A percentile compares a stretch with the other conserved stretches of the same genome.
Evolutionary conservation across 2,113 vertebrate species (phyloP).

Genomic region (Cololabis saira): DNA sequence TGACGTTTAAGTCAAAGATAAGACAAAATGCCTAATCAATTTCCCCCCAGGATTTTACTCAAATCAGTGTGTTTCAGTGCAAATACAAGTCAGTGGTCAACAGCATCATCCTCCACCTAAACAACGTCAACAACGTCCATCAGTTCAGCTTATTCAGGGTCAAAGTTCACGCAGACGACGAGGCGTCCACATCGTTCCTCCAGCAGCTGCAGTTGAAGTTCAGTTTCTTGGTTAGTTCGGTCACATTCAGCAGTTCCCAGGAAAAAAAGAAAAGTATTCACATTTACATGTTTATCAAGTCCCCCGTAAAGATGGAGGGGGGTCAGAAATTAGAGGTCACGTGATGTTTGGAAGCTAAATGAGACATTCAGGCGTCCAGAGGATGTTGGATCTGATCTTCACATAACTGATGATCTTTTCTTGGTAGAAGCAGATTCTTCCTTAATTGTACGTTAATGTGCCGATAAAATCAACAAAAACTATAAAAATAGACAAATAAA

Average conservation of each 20-base stretch:
- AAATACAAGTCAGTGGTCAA: conserved; percentile 81
- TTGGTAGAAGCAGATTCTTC: too few relatives aligned
- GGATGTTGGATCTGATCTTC: neutral
- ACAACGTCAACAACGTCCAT: conserved; percentile 53
- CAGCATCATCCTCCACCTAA: conserved; percentile 37
- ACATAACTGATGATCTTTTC: neutral
- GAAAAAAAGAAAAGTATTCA: conserved; percentile 41
- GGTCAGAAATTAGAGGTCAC: conserved; percentile 37
- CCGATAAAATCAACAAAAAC: too few relatives aligned
- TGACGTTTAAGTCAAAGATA: neutral
- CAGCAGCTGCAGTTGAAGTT: conserved; percentile 78
- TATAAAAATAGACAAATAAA: too few relatives aligned
- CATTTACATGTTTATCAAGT: conserved; percentile 37
- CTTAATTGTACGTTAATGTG: too few relatives aligned
- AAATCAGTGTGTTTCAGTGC: conserved; percentile 91
- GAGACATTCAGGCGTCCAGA: conserved; percentile 27
- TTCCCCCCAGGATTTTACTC: conserved; percentile 85
- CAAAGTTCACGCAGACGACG: conserved; percentile 36
- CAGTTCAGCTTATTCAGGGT: conserved; percentile 79
- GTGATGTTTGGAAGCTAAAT: conserved; percentile 37
- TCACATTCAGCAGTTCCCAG: too few relatives aligned
- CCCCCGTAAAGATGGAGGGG: conserved; percentile 31
- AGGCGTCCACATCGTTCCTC: conserved; percentile 44
- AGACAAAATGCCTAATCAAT: conserved; percentile 1
- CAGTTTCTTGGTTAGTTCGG: too few relatives aligned